Conservation (phyloP, 2,797 vertebrate genomes). For the Melanotaenia trifasciata region DNA sequence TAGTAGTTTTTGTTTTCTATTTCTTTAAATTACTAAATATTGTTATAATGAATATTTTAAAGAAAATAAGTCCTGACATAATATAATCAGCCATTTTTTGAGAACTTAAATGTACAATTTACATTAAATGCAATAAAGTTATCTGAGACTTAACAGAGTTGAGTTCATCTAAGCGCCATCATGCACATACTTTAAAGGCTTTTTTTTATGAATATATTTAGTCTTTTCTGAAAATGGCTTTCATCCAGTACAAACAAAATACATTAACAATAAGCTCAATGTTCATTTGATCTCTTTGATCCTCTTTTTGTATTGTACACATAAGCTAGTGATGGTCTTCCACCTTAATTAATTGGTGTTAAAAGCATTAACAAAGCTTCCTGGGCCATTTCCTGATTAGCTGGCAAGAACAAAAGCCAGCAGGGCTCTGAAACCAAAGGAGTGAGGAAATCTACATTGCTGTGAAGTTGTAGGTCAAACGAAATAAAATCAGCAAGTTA, state of each 20-base stretch:
- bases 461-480: background rate
- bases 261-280: background rate
- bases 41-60: too few species aligned
- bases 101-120: too few species aligned
- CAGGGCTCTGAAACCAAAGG: slow-evolving; percentile 18
- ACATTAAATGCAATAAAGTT: background rate
- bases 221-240: background rate
- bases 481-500: background rate
- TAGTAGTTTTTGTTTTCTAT: too few species aligned
- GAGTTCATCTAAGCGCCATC: background rate
- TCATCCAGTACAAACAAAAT: background rate
- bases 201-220: background rate
- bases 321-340: slow-evolving; percentile 16
- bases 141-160: background rate
- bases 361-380: slow-evolving; percentile 33
- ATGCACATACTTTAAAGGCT: background rate
- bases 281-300: background rate
- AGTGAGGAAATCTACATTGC: background rate
- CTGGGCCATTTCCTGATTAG: slow-evolving; percentile 38
- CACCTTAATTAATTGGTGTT: slow-evolving; percentile 39
- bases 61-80: too few species aligned
- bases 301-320: background rate
- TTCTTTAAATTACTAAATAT: too few species aligned
- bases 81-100: too few species aligned
- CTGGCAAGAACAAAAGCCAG: slow-evolving; percentile 34